Conservation (phyloP, 1,140 invertebrate species). For the Orussus abietinus region DNA sequence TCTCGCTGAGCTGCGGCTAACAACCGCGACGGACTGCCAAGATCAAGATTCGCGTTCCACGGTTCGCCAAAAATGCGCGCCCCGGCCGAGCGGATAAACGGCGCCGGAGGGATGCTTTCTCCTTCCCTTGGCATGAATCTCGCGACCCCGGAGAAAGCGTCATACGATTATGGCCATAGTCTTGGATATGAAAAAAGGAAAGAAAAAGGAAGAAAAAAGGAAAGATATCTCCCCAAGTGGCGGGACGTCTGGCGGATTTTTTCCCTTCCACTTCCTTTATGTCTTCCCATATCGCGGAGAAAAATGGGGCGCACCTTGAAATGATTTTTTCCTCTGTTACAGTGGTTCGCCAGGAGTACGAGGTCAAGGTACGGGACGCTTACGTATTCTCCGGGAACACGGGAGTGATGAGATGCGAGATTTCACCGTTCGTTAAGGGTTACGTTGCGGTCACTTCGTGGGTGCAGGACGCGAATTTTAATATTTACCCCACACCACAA, state of each 20-base stretch:
- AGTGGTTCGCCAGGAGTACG: slow-evolving; percentile 84
- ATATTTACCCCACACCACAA: slow-evolving; percentile 75
- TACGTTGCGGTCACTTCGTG: slow-evolving; percentile 86
- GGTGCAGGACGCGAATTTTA: slow-evolving; percentile 76
- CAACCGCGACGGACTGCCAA: slow-evolving; percentile 27
- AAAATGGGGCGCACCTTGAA: no score
- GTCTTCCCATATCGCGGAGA: no score
- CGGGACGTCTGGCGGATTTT: background rate
- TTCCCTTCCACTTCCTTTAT: background rate
- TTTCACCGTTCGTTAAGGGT: slow-evolving; percentile 82
- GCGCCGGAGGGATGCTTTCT: no score
- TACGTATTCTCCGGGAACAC: slow-evolving; percentile 86
- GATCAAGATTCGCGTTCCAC: slow-evolving; percentile 26
- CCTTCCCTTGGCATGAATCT: no score
- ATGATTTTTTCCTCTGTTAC: slow-evolving; percentile 47
- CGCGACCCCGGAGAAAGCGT: no score
- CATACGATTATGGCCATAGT: no score
- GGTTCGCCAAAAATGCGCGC: slow-evolving; percentile 14
- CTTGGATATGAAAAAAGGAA: no score
- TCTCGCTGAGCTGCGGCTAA: slow-evolving; percentile 21
- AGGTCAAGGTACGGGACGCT: slow-evolving; percentile 82
- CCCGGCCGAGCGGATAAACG: no score
- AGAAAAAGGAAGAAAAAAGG: no score
- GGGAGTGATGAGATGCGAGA: slow-evolving; percentile 79
- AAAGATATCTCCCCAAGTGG: no score